A percentile compares a stretch with the other conserved stretches of the same genome.
phyloP scores from a whole-genome alignment of 2,888 invertebrate genomes.

The Carpatolechia fugitivella region DNA sequence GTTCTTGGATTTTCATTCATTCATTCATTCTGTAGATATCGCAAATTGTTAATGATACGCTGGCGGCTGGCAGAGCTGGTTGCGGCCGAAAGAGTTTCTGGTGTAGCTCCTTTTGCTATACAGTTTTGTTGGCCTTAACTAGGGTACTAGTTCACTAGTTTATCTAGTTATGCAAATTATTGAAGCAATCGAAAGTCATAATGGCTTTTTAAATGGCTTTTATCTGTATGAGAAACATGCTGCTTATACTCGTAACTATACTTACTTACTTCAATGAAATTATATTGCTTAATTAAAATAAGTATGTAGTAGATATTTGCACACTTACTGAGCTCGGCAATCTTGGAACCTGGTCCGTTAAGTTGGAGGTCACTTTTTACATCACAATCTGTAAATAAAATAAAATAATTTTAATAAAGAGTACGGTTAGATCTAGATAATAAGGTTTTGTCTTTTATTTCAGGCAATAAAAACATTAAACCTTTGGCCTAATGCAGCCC shows the following conservation, averaged over 20 bases:
- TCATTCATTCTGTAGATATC: too few species aligned
- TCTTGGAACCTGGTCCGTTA: slow-evolving; percentile 88
- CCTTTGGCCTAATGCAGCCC: too few species aligned
- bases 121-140: background rate
- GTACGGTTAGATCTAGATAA: too few species aligned
- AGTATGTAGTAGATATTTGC: too few species aligned
- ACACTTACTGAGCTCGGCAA: slow-evolving; percentile 81
- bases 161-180: slow-evolving; percentile 6
- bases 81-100: too few species aligned
- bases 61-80: too few species aligned
- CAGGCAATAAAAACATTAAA: too few species aligned
- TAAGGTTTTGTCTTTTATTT: too few species aligned
- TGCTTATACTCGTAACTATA: background rate
- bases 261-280: too few species aligned
- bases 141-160: background rate
- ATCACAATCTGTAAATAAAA: slow-evolving; percentile 85
- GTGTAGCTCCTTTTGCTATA: background rate
- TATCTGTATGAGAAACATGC: background rate
- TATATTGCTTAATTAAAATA: too few species aligned
- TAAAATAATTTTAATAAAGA: background rate
- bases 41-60: too few species aligned
- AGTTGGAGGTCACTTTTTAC: slow-evolving; percentile 90
- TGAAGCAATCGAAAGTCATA: background rate
- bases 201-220: background rate
- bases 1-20: too few species aligned